Percentiles rank a stretch among this genome's conserved stretches.
Evolutionary conservation across 2,113 vertebrate genomes (phyloP).

Genomic region (Entomyzon cyanotis): DNA sequence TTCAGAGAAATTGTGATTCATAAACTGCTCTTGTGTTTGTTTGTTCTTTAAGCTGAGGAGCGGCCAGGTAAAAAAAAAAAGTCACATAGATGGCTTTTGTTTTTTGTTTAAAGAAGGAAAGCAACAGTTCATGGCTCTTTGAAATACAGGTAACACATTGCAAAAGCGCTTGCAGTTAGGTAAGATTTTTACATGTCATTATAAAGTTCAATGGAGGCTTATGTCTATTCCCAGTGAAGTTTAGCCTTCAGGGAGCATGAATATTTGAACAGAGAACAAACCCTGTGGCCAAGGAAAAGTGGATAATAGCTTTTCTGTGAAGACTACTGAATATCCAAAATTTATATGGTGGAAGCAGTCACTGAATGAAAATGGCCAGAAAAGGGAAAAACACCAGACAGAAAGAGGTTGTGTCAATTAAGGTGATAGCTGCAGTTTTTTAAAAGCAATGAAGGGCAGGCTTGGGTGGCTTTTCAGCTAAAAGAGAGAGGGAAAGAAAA

Average conservation of each 20-base stretch:
- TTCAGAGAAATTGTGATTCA: constrained; percentile 58
- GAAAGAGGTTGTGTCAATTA: not conserved
- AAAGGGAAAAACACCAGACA: not conserved
- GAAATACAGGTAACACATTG: constrained; percentile 5
- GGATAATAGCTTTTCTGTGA: not conserved
- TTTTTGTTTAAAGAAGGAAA: constrained; percentile 2
- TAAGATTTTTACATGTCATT: not conserved
- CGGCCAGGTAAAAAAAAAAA: not conserved
- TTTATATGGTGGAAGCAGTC: not conserved
- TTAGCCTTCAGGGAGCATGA: not conserved
- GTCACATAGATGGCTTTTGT: constrained; percentile 2
- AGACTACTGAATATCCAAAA: constrained; percentile 1
- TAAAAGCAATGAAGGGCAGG: not conserved
- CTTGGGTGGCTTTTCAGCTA: not conserved
- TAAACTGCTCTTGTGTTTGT: constrained; percentile 25
- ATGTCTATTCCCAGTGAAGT: not conserved
- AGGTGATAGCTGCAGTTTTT: not conserved
- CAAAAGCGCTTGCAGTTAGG: not conserved
- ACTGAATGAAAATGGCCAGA: not conserved
- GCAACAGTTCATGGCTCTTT: not conserved
- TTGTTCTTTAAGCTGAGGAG: constrained; percentile 18
- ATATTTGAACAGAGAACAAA: constrained; percentile 24
- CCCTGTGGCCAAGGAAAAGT: not conserved
- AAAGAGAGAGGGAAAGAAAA: not conserved
- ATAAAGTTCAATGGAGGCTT: not conserved